Percentiles rank a stretch among this genome's conserved stretches.
These are phyloP conservation scores for Dryobates pubescens DNA, from an alignment of 2,797 vertebrate species.

Conservation along the genomic window DNA sequence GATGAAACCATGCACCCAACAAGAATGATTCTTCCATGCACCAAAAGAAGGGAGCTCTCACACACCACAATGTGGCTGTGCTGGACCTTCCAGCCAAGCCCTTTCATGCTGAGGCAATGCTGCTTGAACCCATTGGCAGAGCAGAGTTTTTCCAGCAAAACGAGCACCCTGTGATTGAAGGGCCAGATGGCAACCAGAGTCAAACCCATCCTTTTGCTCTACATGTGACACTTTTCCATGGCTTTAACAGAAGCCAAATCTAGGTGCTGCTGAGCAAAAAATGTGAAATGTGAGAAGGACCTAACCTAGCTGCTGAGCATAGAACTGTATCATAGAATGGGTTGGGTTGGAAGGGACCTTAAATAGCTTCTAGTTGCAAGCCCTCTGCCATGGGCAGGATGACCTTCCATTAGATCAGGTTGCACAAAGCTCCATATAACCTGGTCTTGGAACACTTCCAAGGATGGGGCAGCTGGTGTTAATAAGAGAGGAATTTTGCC, in stretches of 20 bases:
- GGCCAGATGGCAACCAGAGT: rapidly evolving
- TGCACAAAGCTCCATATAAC: too few relatives aligned
- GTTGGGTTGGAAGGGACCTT: too few relatives aligned
- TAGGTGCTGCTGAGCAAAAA: neutral
- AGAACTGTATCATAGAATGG: too few relatives aligned
- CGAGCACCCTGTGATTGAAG: neutral
- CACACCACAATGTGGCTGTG: rapidly evolving
- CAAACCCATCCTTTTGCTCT: neutral
- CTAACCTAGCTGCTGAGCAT: neutral
- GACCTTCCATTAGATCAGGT: too few relatives aligned
- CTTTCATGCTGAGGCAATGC: neutral
- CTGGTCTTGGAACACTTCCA: too few relatives aligned
- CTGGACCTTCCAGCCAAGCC: neutral
- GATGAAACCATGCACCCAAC: neutral
- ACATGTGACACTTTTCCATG: rapidly evolving
- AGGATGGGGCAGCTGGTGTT: neutral
- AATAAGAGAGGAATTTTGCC: neutral
- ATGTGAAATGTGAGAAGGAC: neutral
- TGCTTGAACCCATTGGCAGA: rapidly evolving
- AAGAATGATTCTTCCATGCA: rapidly evolving
- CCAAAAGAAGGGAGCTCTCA: neutral
- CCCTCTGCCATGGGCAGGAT: too few relatives aligned
- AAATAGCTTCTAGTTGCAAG: too few relatives aligned
- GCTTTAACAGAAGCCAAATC: neutral
- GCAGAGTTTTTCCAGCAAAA: neutral